Conservation (phyloP, 2,113 vertebrate genomes). For the Rallus limicola region DNA sequence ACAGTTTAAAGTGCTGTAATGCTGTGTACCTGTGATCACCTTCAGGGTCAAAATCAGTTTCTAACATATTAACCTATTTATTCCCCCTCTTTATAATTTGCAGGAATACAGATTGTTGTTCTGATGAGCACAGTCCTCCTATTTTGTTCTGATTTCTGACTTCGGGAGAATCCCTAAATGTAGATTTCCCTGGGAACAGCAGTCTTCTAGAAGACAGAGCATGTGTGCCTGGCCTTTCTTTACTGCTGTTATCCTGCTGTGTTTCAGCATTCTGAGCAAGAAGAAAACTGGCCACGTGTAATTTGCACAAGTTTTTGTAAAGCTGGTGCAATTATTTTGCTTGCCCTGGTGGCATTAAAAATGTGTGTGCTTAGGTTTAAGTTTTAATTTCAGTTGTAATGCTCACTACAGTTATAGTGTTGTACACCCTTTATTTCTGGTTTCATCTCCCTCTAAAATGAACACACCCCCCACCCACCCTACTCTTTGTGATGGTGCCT, state of each 20-base stretch:
- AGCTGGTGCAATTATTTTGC: neutral
- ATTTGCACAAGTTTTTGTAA: slow-evolving; percentile 17
- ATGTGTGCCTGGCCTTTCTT: slow-evolving; percentile 45
- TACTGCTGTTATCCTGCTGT: slow-evolving; percentile 19
- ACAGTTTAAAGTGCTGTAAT: slow-evolving; percentile 73
- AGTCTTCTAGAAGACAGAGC: neutral
- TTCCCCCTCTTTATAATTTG: neutral
- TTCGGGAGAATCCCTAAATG: neutral
- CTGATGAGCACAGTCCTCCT: neutral
- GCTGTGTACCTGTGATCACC: slow-evolving; percentile 79
- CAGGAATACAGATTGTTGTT: neutral
- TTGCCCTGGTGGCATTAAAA: neutral
- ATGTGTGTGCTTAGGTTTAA: neutral
- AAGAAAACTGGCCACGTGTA: slow-evolving; percentile 35
- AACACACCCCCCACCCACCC: accelerated
- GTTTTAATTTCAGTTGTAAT: neutral
- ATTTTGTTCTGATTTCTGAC: neutral
- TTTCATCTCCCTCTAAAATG: neutral
- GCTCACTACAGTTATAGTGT: neutral
- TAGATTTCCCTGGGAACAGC: slow-evolving; percentile 33
- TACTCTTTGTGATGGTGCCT: neutral
- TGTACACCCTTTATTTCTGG: neutral
- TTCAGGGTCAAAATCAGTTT: slow-evolving; percentile 73
- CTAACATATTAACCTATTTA: slow-evolving; percentile 50
- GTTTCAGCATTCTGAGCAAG: slow-evolving; percentile 42